Percentiles rank a stretch among this genome's conserved stretches.
Evolutionary conservation across 2,797 vertebrate species (phyloP).

Genomic region (Halcyon chelicuti): DNA sequence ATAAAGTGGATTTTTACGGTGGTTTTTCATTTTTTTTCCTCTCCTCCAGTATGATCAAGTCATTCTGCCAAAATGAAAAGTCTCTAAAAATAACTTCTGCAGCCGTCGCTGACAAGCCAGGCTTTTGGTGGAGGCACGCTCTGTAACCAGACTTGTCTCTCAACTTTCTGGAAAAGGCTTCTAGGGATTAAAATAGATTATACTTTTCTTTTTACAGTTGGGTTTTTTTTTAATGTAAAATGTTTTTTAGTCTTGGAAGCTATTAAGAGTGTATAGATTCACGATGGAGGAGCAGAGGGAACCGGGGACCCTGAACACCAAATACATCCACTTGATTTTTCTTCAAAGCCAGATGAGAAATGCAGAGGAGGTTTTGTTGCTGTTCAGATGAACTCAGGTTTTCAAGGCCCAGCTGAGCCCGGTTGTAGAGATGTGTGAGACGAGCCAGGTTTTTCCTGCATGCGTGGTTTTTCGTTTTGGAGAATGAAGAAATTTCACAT

Average conservation of each 20-base stretch:
- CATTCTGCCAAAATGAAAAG: not conserved
- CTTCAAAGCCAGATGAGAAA: not conserved
- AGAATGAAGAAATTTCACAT: not conserved
- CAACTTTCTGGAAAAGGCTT: not conserved
- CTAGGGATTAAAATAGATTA: not conserved
- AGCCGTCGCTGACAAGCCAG: not conserved
- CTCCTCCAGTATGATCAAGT: not conserved
- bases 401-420: not conserved
- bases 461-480: not conserved
- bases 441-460: fast-evolving
- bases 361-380: not conserved
- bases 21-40: no score
- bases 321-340: fast-evolving
- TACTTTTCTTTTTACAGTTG: not conserved
- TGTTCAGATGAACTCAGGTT: not conserved
- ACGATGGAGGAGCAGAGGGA: not conserved
- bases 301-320: fast-evolving
- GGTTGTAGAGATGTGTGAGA: fast-evolving
- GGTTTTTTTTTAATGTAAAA: not conserved
- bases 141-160: not conserved
- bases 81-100: not conserved
- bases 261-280: not conserved
- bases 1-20: not conserved
- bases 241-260: not conserved
- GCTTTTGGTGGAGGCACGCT: not conserved